Evolutionary conservation across 2,113 vertebrate genomes (phyloP).

Genomic region (Corapipo altera): DNA sequence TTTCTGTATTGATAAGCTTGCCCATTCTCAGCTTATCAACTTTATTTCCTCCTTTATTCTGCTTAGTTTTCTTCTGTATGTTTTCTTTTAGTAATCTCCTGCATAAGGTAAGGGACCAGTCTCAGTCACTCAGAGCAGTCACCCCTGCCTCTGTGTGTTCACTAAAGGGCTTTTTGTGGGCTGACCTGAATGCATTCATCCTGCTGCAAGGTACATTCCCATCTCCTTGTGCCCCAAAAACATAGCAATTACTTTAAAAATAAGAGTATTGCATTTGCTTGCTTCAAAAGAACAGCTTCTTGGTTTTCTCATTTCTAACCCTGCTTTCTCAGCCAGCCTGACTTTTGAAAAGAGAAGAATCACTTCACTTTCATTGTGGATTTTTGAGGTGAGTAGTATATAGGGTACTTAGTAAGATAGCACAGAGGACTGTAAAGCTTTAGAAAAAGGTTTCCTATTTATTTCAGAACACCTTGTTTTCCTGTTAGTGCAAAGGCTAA

Average conservation of each 20-base stretch:
- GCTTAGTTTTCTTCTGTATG: neutral
- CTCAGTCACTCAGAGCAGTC: neutral
- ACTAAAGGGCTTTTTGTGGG: neutral
- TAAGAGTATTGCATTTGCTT: neutral
- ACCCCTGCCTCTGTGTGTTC: neutral
- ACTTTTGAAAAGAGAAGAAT: neutral
- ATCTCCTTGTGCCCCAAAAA: neutral
- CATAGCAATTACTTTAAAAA: neutral
- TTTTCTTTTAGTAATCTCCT: neutral
- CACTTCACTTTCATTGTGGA: neutral
- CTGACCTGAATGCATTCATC: neutral
- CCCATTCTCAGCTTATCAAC: neutral
- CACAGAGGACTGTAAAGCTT: slow-evolving; percentile 27
- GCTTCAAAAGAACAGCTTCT: neutral
- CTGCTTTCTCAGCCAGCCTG: neutral
- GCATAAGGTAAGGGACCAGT: neutral
- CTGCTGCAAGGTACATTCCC: neutral
- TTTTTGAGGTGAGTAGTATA: neutral
- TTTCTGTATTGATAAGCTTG: neutral
- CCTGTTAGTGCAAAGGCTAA: neutral
- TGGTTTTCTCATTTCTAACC: neutral
- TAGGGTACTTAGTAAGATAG: neutral
- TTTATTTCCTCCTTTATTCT: neutral
- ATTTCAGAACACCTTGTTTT: slow-evolving; percentile 53
- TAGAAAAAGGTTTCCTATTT: slow-evolving; percentile 22